Base-by-base conservation (phyloP, 2,888 invertebrate species). In the Parochlus steinenii region DNA sequence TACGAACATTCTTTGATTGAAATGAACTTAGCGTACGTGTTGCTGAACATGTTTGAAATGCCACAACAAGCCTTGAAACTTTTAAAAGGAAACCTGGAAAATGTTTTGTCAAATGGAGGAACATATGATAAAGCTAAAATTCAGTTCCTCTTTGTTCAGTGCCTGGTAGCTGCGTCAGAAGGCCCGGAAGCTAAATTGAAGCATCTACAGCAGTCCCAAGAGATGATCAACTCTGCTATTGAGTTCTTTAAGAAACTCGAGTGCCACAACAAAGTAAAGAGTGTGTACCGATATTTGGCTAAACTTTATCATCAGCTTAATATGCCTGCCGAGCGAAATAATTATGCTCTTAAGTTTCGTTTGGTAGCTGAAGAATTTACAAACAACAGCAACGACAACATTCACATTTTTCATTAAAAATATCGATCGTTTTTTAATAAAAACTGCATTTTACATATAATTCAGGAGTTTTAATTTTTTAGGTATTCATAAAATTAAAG, bases 61-160 rank as follows among this genome's bases (percentile, higher is more conserved):
- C 72, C 81, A 0, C 68, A 70, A 41, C 82, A 83, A 53, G 83
- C 86, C 0, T 55, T 82, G 37, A 62, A 65, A 41, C 61, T 81
- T 8, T 65, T 81, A 1, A 72, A 78, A 43, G 67, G 71, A 53
- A 69, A 75, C 37, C 64, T 83, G 47, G 69, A 77, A 6, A 65
- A 67, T 19, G 66, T 86, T 31, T 67, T 86, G 52, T 73, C 82
- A 1, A 81, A 87, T 49, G 87, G 87, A 2, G 78, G 80, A 11
- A 64, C 72, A 15, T 82, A 75, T 46, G 87, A 90, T 53, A 71
- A 76, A 48, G 86, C 78, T 2, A 71, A 81, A 58, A 76, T 72
- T 0, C 53, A 76, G 48, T 65, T 85, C 39, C 59, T 85, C 10
- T 79, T 81, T 47, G 75, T 78, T 0, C 81, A 81, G 49, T 86